phyloP scores from a whole-genome alignment of 2,888 invertebrate species.

The Mechanitis mazaeus region DNA sequence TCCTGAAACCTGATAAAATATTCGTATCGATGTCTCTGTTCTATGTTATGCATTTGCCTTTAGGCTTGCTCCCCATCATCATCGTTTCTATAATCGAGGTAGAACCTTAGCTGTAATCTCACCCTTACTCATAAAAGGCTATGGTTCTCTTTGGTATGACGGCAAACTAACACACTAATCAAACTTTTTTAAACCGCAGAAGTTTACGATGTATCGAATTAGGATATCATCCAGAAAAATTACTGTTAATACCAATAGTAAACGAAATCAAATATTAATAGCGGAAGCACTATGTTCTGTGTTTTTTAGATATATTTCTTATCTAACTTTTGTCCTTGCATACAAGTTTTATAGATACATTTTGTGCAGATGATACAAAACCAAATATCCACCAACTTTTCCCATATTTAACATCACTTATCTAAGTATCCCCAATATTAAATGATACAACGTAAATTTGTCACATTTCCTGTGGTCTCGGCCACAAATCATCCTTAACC shows the following conservation, averaged over 20 bases:
- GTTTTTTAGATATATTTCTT: neutral
- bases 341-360: constrained; percentile 5
- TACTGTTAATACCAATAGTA: constrained; percentile 2
- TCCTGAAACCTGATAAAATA: constrained; percentile 86
- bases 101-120: constrained; percentile 19
- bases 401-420: neutral
- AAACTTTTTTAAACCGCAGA: constrained; percentile 9
- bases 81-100: constrained; percentile 86
- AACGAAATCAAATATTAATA: neutral
- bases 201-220: constrained; percentile 27
- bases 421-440: no score
- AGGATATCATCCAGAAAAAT: neutral
- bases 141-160: constrained; percentile 44
- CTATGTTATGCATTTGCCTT: constrained; percentile 90
- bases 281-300: neutral
- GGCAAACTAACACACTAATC: constrained; percentile 23
- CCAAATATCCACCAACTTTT: neutral
- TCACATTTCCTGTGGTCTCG: constrained; percentile 11
- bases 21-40: constrained; percentile 93
- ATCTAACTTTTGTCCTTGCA: constrained; percentile 1
- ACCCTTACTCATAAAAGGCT: constrained; percentile 43
- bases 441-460: constrained; percentile 27
- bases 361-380: neutral
- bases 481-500: constrained; percentile 13
- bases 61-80: constrained; percentile 87